Base-by-base conservation (phyloP, 1,140 invertebrate species). In the Lamellibrachia luymesi region DNA sequence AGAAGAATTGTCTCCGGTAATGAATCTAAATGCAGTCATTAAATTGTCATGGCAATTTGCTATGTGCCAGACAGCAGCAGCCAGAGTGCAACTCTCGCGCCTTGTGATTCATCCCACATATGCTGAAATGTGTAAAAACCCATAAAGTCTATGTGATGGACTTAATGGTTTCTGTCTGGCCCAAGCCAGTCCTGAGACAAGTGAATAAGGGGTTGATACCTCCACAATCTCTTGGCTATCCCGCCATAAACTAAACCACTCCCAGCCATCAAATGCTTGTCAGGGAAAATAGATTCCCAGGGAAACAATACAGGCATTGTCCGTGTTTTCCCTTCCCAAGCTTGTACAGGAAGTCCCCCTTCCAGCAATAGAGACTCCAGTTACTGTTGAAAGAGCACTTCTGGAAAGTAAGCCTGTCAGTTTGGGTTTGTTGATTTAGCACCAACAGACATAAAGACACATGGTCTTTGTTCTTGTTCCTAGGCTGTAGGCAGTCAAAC, bases 321-420 rank as follows among this genome's bases (percentile, higher is more conserved):
- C 13, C 13, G 4, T 22, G 2, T 4, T 1, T 10, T 10, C 64
- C 64, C 17, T 80, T 80, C 64, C 64, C 64, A 80, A 80, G 64
- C 64, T 80, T 80, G 64, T 17, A 80, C 64, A 80, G 64, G 64
- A 80, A 80, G 64, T 80, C 64, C 2, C 64, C 64, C 64, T 80
- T 22, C 64, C 13, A 80, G 64, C 64, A 80, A 80, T 80, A 22
- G 25, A 22, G 8, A 80, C 64, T 80, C 64, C 6, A 22, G 64
- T 80, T 80, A 80, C 64, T 80, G 64, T 80, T 80, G 64, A 80
- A 80, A 80, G 64, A 80, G 64, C 64, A 80, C 64, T 80, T 80
- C 64, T 80, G 64, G 64, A 6, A 80, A 10, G 64, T 80, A 80
- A 80, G 64, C 64, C 64, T 22, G 64, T 22, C 64, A 80, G 64